Base-by-base conservation (phyloP, 2,888 invertebrate genomes). In the Xanthostigma xanthostigma region DNA sequence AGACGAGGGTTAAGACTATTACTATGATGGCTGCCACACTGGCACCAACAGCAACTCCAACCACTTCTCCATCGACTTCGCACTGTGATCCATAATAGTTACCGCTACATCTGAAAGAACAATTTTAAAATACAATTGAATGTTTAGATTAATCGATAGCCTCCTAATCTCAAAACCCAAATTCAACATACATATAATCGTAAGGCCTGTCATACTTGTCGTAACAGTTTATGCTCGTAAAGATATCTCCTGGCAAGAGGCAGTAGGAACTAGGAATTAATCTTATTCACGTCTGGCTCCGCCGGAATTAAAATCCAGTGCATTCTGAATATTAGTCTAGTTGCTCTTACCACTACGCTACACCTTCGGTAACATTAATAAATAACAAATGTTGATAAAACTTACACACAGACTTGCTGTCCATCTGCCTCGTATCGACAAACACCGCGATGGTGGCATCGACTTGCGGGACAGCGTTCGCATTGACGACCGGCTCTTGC, bases 21-120 rank as follows among this genome's bases (percentile, higher is more conserved):
- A 93, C 91, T 39, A 92, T 78, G 2, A 91, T 78, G 2, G 93
- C 93, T 1, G 87, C 86, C 1, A 92, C 79, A 0, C 89, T 89
- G 0, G 91, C 92, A 12, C 92, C 92, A 47, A 91, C 84, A 0
- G 92, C 90, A 27, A 92, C 92, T 0, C 88, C 91, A 14, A 93
- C 71, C 44, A 93, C 91, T 68, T 92, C 92, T 1, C 91, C 92
- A 63, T 93, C 93, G 46, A 92, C 80, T 64, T 92, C 91, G 59
- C 93, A 93, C 54, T 85, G 81, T 0, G 81, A 77, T 1, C 93
- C 93, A 64, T 91, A 92, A 66, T 88, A 91, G 53, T 84, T 86
- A 0, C 88, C 83, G n/a, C 80, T 71, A 58, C 92, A 92, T 46
- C 85, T 84, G 62, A 54, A 69, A 53, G 9, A 10, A 12, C 4